phyloP scores from a whole-genome alignment of 2,888 invertebrate species.

The Vandiemenella viatica region DNA sequence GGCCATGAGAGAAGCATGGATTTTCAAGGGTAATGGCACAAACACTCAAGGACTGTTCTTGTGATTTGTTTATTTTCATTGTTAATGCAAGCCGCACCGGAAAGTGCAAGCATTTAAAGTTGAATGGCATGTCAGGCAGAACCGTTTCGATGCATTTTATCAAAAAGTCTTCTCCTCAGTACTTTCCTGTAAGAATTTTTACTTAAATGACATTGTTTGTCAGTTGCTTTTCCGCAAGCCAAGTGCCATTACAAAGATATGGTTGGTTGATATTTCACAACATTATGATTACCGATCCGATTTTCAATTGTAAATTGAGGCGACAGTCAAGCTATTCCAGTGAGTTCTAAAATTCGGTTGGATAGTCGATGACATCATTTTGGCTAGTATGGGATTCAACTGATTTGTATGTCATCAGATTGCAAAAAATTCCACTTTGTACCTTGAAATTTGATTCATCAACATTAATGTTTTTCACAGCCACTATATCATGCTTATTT shows the following conservation, averaged over 20 bases:
- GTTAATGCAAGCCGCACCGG: slow-evolving; percentile 22
- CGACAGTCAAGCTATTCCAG: slow-evolving; percentile 19
- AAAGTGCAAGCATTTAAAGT: slow-evolving; percentile 22
- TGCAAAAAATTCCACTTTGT: slow-evolving; percentile 5
- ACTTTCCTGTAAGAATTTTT: slow-evolving; percentile 20
- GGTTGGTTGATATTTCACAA: too few species aligned
- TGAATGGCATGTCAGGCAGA: slow-evolving; percentile 20
- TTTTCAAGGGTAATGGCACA: too few species aligned
- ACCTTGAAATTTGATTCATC: slow-evolving; percentile 6
- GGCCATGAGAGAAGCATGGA: slow-evolving; percentile 24
- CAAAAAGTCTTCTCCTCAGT: slow-evolving; percentile 19
- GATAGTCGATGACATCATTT: too few species aligned
- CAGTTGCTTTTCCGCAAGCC: slow-evolving; percentile 9
- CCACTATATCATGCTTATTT: slow-evolving; percentile 5
- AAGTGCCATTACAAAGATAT: slow-evolving; percentile 20
- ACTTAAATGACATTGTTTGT: slow-evolving; percentile 20
- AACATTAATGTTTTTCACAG: slow-evolving; percentile 5
- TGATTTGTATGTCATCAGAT: slow-evolving; percentile 7
- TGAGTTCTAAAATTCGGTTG: slow-evolving; percentile 20
- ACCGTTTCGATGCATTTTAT: slow-evolving; percentile 24
- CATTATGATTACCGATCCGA: too few species aligned
- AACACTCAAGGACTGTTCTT: slow-evolving; percentile 24
- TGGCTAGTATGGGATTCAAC: slow-evolving; percentile 9
- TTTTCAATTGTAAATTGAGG: slow-evolving; percentile 20
- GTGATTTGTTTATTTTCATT: slow-evolving; percentile 25